Percentiles rank a stretch among this genome's conserved stretches.
Evolutionary conservation across 1,140 invertebrate species (phyloP).

Genomic region (Drosophila truncata): DNA sequence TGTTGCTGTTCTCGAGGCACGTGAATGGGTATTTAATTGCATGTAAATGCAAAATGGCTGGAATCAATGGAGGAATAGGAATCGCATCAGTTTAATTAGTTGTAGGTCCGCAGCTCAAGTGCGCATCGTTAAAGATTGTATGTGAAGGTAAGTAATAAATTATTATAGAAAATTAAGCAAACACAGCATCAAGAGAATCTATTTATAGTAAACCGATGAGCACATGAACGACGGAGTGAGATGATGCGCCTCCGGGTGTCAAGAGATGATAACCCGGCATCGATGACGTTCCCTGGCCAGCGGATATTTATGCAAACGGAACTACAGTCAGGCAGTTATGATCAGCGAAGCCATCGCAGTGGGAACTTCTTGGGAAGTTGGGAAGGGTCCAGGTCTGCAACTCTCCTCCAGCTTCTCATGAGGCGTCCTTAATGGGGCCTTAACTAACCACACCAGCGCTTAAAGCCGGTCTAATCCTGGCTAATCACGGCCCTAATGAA

Average conservation of each 20-base stretch:
- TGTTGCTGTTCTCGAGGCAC: constrained; percentile 39
- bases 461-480: constrained; percentile 10
- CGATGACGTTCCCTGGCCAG: constrained; percentile 44
- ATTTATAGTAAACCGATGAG: constrained; percentile 69
- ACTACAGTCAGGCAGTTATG: constrained; percentile 19
- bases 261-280: constrained; percentile 17
- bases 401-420: not conserved
- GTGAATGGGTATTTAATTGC: constrained; percentile 77
- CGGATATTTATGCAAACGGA: constrained; percentile 63
- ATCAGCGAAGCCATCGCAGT: not conserved
- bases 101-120: constrained; percentile 32
- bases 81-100: constrained; percentile 48
- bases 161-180: constrained; percentile 51
- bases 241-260: constrained; percentile 5
- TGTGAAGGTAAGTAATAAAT: constrained; percentile 68
- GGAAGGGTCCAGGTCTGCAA: not conserved
- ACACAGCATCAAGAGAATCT: constrained; percentile 35
- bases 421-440: constrained; percentile 4
- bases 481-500: constrained; percentile 36
- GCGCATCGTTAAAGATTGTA: constrained; percentile 51
- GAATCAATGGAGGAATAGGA: constrained; percentile 21
- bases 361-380: not conserved
- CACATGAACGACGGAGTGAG: constrained; percentile 38
- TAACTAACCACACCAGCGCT: not conserved
- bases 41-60: constrained; percentile 52